These are phyloP conservation scores for Ophion ellenae DNA, from an alignment of 2,888 invertebrate species.

Conservation along the genomic window DNA sequence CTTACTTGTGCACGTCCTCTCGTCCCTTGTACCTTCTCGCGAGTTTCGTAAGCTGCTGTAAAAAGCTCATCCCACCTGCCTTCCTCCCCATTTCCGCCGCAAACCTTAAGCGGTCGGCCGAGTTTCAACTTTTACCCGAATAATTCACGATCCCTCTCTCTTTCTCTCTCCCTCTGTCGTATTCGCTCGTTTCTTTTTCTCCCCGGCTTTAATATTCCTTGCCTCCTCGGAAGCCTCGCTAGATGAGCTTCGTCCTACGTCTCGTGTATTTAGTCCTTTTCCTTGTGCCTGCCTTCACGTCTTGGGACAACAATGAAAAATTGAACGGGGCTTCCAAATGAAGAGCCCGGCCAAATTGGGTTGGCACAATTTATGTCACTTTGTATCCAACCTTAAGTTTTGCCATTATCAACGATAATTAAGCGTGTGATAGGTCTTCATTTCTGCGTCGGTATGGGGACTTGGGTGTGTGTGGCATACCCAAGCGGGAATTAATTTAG, in stretches of 20 bases:
- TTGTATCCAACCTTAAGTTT: neutral
- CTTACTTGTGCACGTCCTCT: constrained; percentile 72
- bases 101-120: constrained; percentile 59
- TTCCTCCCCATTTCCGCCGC: constrained; percentile 20
- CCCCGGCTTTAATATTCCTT: constrained; percentile 29
- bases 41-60: constrained; percentile 36
- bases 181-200: constrained; percentile 1
- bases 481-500: too few species aligned
- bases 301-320: constrained; percentile 35
- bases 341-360: constrained; percentile 25
- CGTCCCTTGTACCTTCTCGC: constrained; percentile 45
- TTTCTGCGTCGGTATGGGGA: too few species aligned
- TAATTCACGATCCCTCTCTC: constrained; percentile 53
- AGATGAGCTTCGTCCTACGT: neutral
- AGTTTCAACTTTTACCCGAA: constrained; percentile 59
- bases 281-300: neutral
- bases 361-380: constrained; percentile 31
- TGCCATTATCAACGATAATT: neutral
- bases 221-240: constrained; percentile 9
- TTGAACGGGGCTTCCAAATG: constrained; percentile 33
- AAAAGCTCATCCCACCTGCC: neutral
- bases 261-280: constrained; percentile 21
- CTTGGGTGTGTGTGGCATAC: too few species aligned
- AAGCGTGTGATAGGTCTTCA: too few species aligned
- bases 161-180: neutral